Base-by-base conservation (phyloP, 2,888 invertebrate species). In the Pristionchus fissidentatus region DNA sequence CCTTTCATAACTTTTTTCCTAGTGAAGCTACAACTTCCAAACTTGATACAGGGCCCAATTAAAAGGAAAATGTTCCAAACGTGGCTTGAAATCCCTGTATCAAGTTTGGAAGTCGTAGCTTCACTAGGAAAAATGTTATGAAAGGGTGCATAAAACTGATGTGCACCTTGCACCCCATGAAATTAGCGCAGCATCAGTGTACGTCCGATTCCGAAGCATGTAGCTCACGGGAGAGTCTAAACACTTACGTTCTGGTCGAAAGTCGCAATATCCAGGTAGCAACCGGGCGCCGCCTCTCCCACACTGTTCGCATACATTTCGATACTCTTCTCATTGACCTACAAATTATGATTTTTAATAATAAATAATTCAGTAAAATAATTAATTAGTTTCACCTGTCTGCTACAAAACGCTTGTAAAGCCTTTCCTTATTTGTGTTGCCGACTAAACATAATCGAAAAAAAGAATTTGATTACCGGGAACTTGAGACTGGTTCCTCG, bases 401-500 rank as follows among this genome's bases (percentile, higher is more conserved):
- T 15, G 26, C 7, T 26, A 26, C 8, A 70, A 38, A 70, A 35
- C 70, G 32, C 32, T 70, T 60, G 7, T 60, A 15, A 60, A 26
- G 19, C 10, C 26, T 26, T 19, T 60, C n/a, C n/a, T n/a, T n/a
- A 22, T n/a, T 26, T 15, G 8, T 60, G 22, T 60, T n/a, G n/a
- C n/a, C n/a, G n/a, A n/a, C 8, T 7, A 55, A 32, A 35, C 7
- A 7, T 62, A n/a, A 15, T 55, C 4, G 15, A 55, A 13, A 4
- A n/a, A n/a, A 19, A 7, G 55, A 13, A 13, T 15, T 4, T 7
- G 62, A 66, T 0, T 8, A 86, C 91, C 75, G 92, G 91, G 38
- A 86, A 95, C 91, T 95, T 95, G 5, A 99, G 94, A 91, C 96
- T 97, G 26, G 97, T 96, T 92, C 96, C 96, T 90, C 95, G 95